Evolutionary conservation across 1,140 invertebrate species (phyloP).

Genomic region (Agrypnia vestita): DNA sequence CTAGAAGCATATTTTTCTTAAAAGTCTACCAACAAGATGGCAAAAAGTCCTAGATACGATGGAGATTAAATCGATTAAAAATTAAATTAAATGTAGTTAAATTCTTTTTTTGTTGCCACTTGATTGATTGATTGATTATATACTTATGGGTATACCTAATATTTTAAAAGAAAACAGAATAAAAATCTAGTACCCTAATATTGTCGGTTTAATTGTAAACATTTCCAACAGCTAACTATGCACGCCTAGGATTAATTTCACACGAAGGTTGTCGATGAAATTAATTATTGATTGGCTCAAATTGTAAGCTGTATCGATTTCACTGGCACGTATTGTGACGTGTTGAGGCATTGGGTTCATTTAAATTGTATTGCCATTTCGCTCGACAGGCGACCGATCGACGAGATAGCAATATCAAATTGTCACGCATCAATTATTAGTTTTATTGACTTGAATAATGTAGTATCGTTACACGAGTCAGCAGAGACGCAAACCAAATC

Average conservation of each 20-base stretch:
- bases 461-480: neutral
- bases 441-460: neutral
- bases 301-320: slow-evolving; percentile 16
- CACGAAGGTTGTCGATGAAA: slow-evolving; percentile 20
- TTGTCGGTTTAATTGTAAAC: too few relatives aligned
- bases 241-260: neutral
- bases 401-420: neutral
- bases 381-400: neutral
- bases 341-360: neutral
- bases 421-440: too few relatives aligned
- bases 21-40: too few relatives aligned
- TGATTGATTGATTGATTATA: too few relatives aligned
- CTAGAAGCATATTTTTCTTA: too few relatives aligned
- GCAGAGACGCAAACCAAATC: slow-evolving; percentile 5
- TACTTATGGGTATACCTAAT: too few relatives aligned
- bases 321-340: neutral
- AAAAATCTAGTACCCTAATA: too few relatives aligned
- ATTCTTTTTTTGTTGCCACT: too few relatives aligned
- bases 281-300: slow-evolving; percentile 10
- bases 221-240: neutral
- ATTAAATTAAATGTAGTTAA: too few relatives aligned
- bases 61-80: too few relatives aligned
- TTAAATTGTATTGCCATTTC: slow-evolving; percentile 9
- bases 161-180: too few relatives aligned
- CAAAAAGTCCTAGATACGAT: too few relatives aligned